Conservation (phyloP, 2,113 vertebrate species). For the Herpetotheres cachinnans region DNA sequence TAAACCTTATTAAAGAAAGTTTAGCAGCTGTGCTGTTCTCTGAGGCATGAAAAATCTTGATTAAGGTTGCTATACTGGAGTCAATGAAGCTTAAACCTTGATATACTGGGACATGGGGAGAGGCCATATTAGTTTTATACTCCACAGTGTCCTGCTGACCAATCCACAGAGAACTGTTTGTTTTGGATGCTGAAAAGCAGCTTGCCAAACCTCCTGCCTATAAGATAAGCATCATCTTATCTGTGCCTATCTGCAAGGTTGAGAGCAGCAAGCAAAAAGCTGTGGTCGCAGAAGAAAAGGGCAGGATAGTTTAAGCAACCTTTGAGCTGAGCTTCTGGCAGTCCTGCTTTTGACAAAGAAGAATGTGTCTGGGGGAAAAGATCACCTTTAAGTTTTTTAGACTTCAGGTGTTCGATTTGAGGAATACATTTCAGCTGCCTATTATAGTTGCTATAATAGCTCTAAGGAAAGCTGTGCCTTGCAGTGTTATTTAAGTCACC, state of each 20-base stretch:
- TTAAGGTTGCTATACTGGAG: conserved; percentile 16
- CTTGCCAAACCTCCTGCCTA: conserved; percentile 26
- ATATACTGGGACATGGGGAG: not conserved
- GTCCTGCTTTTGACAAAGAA: not conserved
- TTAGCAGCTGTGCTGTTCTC: conserved; percentile 57
- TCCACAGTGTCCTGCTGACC: not conserved
- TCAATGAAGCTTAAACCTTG: conserved; percentile 52
- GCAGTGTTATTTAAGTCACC: not conserved
- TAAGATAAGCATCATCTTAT: not conserved
- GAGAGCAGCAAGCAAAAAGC: not conserved
- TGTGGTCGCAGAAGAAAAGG: not conserved
- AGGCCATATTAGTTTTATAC: not conserved
- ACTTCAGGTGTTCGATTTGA: not conserved
- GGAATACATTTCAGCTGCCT: not conserved
- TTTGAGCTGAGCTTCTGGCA: not conserved
- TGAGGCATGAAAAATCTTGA: conserved; percentile 55
- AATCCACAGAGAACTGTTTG: not conserved
- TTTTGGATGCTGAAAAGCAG: not conserved
- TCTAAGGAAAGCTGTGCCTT: not conserved
- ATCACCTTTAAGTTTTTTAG: not conserved
- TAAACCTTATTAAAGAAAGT: conserved; percentile 49
- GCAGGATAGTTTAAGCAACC: not conserved
- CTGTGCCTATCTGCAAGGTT: not conserved
- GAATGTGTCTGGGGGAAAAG: not conserved
- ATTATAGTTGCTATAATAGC: not conserved